Percentiles rank a stretch among this genome's conserved stretches.
These are phyloP conservation scores for Drosophila neocordata DNA, from an alignment of 1,140 invertebrate genomes.

Conservation along the genomic window DNA sequence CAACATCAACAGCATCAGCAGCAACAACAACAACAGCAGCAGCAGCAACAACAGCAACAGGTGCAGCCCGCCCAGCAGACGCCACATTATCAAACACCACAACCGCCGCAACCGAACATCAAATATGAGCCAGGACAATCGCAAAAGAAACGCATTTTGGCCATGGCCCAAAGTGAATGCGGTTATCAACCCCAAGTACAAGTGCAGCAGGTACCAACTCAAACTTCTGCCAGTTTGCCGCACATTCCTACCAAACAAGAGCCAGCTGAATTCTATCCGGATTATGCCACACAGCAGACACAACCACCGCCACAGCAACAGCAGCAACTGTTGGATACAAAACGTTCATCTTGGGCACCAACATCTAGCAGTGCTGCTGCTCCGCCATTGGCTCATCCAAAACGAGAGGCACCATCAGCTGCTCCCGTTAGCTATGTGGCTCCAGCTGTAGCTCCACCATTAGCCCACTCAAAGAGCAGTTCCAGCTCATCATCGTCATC, in stretches of 20 bases:
- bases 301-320: slow-evolving; percentile 36
- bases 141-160: slow-evolving; percentile 94
- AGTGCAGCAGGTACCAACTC: slow-evolving; percentile 75
- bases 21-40: slow-evolving; percentile 81
- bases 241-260: slow-evolving; percentile 81
- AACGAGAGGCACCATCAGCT: slow-evolving; percentile 73
- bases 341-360: slow-evolving; percentile 75
- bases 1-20: slow-evolving; percentile 60
- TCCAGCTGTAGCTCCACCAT: slow-evolving; percentile 57
- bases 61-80: slow-evolving; percentile 48
- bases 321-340: slow-evolving; percentile 65
- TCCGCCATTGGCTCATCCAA: slow-evolving; percentile 65
- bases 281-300: slow-evolving; percentile 37
- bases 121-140: slow-evolving; percentile 86
- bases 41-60: slow-evolving; percentile 83
- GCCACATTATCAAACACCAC: slow-evolving; percentile 33
- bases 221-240: slow-evolving; percentile 60
- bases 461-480: slow-evolving; percentile 77
- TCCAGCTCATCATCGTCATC: slow-evolving; percentile 68
- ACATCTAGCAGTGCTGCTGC: slow-evolving; percentile 40
- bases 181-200: slow-evolving; percentile 82
- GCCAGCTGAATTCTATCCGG: slow-evolving; percentile 77
- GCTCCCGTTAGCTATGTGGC: slow-evolving; percentile 66
- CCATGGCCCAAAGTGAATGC: slow-evolving; percentile 92
- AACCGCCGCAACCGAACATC: slow-evolving; percentile 62